Percentiles rank a stretch among this genome's conserved stretches.
phyloP scores from a whole-genome alignment of 2,113 vertebrate genomes.

The Neomonachus schauinslandi region DNA sequence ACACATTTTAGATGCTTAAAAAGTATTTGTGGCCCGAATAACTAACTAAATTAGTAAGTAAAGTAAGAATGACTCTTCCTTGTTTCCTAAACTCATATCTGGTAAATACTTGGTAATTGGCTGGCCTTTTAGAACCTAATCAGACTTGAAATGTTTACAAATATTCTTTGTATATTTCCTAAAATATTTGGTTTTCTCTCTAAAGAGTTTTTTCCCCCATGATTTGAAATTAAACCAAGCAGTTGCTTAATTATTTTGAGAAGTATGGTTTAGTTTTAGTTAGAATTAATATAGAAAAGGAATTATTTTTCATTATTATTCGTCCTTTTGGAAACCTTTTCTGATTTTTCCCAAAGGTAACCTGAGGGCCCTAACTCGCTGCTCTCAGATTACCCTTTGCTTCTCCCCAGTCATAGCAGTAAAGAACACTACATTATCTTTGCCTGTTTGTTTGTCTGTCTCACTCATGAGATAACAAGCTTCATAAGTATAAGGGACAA shows the following conservation, averaged over 20 bases:
- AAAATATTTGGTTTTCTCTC: background rate
- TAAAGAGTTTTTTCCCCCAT: background rate
- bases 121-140: conserved; percentile 27
- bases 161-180: background rate
- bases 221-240: conserved; percentile 50
- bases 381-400: background rate
- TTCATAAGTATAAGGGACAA: background rate
- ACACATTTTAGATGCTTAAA: background rate
- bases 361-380: background rate
- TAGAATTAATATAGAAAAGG: background rate
- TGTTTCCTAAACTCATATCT: background rate
- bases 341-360: background rate
- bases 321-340: background rate
- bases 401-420: background rate
- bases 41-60: background rate
- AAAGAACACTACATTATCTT: background rate
- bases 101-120: background rate
- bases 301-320: background rate
- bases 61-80: background rate
- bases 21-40: background rate
- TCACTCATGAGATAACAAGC: background rate
- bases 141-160: conserved; percentile 28
- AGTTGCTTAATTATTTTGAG: conserved; percentile 1
- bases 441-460: background rate
- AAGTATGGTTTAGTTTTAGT: background rate